Conservation (phyloP, 2,113 vertebrate genomes). For the Xiphophorus maculatus region DNA sequence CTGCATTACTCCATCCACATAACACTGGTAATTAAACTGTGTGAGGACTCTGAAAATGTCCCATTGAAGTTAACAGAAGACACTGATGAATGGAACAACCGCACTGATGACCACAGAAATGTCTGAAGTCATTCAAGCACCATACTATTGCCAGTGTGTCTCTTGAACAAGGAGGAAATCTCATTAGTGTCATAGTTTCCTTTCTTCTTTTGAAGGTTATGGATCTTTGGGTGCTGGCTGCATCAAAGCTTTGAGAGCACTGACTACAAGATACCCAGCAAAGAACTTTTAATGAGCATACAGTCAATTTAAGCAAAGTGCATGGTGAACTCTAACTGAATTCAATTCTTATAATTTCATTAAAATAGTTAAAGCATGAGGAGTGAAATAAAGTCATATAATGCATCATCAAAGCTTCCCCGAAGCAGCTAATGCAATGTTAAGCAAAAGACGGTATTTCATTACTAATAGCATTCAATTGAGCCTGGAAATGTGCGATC, state of each 20-base stretch:
- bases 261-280: constrained; percentile 33
- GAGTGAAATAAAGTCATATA: constrained; percentile 24
- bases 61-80: constrained; percentile 42
- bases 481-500: constrained; percentile 1
- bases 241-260: constrained; percentile 24
- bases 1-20: constrained; percentile 37
- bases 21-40: constrained; percentile 52
- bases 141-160: constrained; percentile 41
- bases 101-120: constrained; percentile 68
- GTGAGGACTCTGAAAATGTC: constrained; percentile 47
- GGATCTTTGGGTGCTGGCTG: constrained; percentile 10
- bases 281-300: constrained; percentile 42
- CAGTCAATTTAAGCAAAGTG: constrained; percentile 30
- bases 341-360: constrained; percentile 66
- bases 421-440: constrained; percentile 5
- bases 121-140: constrained; percentile 65
- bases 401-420: constrained; percentile 11
- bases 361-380: constrained; percentile 31
- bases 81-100: constrained; percentile 50
- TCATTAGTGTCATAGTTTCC: constrained; percentile 54
- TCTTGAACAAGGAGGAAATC: constrained; percentile 58
- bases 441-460: constrained; percentile 11
- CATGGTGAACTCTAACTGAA: constrained; percentile 45
- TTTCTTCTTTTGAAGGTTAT: constrained; percentile 50
- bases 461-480: constrained; percentile 31